Conservation (phyloP, 1,140 invertebrate species). For the Dreissena polymorpha region DNA sequence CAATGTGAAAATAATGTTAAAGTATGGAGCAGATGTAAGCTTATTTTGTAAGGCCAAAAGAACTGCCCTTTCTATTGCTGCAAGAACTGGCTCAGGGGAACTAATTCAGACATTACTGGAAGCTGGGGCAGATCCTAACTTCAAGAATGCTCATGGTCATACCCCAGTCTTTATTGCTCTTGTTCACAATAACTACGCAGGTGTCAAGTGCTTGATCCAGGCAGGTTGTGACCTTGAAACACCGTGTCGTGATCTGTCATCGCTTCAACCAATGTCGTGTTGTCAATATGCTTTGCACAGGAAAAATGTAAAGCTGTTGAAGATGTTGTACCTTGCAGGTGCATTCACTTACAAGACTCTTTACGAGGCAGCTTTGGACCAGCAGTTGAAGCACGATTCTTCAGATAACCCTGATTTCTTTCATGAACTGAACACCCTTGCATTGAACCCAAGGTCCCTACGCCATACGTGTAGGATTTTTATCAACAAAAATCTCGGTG, state of each 20-base stretch:
- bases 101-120: constrained; percentile 31
- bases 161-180: constrained; percentile 35
- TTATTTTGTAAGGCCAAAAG: constrained; percentile 44
- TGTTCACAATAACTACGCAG: constrained; percentile 39
- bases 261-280: constrained; percentile 28
- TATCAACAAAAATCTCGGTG: background rate
- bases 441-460: constrained; percentile 13
- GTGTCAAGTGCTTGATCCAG: constrained; percentile 25
- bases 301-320: constrained; percentile 34
- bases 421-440: constrained; percentile 14
- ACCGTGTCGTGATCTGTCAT: constrained; percentile 28
- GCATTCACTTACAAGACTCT: constrained; percentile 25
- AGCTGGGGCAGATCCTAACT: constrained; percentile 30
- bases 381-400: constrained; percentile 37
- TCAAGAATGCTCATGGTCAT: constrained; percentile 36
- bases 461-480: constrained; percentile 14
- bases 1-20: constrained; percentile 32
- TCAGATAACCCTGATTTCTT: constrained; percentile 33
- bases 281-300: constrained; percentile 26
- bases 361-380: constrained; percentile 12
- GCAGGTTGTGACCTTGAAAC: constrained; percentile 35
- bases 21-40: constrained; percentile 40
- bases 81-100: constrained; percentile 34
- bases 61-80: constrained; percentile 36
- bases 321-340: constrained; percentile 39